Evolutionary conservation across 2,113 vertebrate species (phyloP), one percentile per base, ranked within the genome.

Genomic region (Cyanoramphus novaezelandiae): DNA sequence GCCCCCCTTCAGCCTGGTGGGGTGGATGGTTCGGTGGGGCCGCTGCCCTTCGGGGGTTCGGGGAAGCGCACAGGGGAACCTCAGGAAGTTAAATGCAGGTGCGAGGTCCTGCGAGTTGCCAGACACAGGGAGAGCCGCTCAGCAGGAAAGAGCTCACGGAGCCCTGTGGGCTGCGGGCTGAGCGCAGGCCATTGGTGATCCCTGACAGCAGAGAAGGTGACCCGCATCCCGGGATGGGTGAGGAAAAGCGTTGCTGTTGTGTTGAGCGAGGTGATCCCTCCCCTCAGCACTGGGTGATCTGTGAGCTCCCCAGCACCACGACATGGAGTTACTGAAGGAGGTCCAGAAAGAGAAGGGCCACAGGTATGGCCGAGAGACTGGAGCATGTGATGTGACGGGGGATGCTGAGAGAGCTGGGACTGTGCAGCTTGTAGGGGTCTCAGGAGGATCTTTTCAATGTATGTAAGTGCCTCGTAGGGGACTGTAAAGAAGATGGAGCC

Each of bases 311-410:
- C 41, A 6, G 60, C 18, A 11, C 14, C 33, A 3, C 4, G 27
- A 23, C 9, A 0, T 2, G 60, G 21, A 1, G 11, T 39, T 8
- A 0, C 8, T 17, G 44, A 20, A 29, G 49, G 10, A 29, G 53
- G 10, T 4, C 12, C 19, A 2, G 11, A 4, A 21, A 37, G 81
- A 5, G 15, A 41, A 7, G 15, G 21, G 41, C 29, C 9, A 2
- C 7, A 4, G 7, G 4, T 5, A 0, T 9, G n/a, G 3, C 1
- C 4, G 78, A 37, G 50, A 24, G 28, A 8, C 2, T 15, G 44
- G 23, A 62, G 24, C 6, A 1, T 6, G 29, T 0, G 5, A 3
- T 0, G 0, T 28, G 46, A 9, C 2, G 14, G 19, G 39, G 71
- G 25, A n/a, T 27, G 18, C 49, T 21, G 39, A 31, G 82, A 7